phyloP scores from a whole-genome alignment of 2,888 invertebrate genomes.

The Conchocele bisecta region DNA sequence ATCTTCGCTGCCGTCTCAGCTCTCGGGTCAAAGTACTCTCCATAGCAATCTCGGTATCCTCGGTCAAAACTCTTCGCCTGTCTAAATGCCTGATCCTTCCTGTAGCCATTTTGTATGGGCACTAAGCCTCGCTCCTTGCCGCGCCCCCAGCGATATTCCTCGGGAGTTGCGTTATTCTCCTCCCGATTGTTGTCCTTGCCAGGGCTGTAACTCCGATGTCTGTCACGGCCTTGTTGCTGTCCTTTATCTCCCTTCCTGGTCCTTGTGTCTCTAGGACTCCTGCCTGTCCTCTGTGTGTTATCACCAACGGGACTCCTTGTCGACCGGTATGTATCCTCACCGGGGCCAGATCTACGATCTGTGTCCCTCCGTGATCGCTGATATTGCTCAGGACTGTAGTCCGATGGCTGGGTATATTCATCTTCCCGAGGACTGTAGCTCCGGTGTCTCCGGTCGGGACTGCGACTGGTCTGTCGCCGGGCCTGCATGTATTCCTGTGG shows the following conservation, averaged over 20 bases:
- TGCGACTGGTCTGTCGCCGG: constrained; percentile 14
- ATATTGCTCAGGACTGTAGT: constrained; percentile 51
- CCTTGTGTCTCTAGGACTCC: constrained; percentile 23
- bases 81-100: background rate
- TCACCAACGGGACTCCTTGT: constrained; percentile 6
- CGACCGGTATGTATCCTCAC: background rate
- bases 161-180: constrained; percentile 31
- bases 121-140: constrained; percentile 17
- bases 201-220: constrained; percentile 36
- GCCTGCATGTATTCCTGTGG: constrained; percentile 30
- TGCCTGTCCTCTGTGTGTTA: constrained; percentile 10
- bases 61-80: constrained; percentile 31
- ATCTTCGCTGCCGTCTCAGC: constrained; percentile 53
- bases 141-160: constrained; percentile 44
- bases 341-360: too few species aligned
- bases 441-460: constrained; percentile 36
- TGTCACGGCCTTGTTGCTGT: too few species aligned
- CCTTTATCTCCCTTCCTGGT: constrained; percentile 23
- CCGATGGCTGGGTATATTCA: constrained; percentile 38
- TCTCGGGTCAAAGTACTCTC: constrained; percentile 18
- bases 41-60: constrained; percentile 8
- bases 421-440: constrained; percentile 47
- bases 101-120: constrained; percentile 4
- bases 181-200: constrained; percentile 2
- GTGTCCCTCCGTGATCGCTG: constrained; percentile 5